Percentiles rank a stretch among this genome's conserved stretches.
Evolutionary conservation across 2,888 invertebrate species (phyloP).

Genomic region (Idaea straminata): DNA sequence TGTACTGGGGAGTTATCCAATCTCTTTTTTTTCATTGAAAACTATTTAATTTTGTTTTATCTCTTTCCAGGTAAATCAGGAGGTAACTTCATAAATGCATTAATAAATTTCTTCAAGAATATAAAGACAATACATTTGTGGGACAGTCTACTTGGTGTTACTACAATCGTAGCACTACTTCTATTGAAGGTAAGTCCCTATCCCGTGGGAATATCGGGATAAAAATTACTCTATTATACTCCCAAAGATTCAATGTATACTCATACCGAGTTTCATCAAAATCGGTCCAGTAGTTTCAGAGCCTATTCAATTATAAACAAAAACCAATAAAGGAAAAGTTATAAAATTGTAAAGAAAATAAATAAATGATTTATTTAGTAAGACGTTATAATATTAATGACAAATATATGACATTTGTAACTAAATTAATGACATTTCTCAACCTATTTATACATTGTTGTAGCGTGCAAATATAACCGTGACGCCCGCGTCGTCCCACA

Average conservation of each 20-base stretch:
- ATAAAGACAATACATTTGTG: slow-evolving; percentile 81
- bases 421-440: too few relatives aligned
- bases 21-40: neutral
- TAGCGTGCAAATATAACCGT: neutral
- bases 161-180: slow-evolving; percentile 81
- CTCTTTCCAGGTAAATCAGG: slow-evolving; percentile 58
- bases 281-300: neutral
- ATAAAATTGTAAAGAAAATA: too few relatives aligned
- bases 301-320: too few relatives aligned
- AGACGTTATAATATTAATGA: too few relatives aligned
- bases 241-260: too few relatives aligned
- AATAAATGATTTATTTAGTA: too few relatives aligned
- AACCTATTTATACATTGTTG: neutral
- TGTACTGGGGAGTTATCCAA: neutral
- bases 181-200: slow-evolving; percentile 72
- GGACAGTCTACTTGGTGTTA: slow-evolving; percentile 84
- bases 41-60: neutral
- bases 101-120: slow-evolving; percentile 81
- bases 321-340: too few relatives aligned
- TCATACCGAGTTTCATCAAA: too few relatives aligned
- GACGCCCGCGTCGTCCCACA: slow-evolving; percentile 17
- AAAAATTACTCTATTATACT: too few relatives aligned
- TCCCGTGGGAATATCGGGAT: slow-evolving; percentile 15
- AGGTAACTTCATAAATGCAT: slow-evolving; percentile 82
- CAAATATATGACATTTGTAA: too few relatives aligned